phyloP scores from a whole-genome alignment of 1,140 invertebrate genomes.

The Elymnias hypermnestra region DNA sequence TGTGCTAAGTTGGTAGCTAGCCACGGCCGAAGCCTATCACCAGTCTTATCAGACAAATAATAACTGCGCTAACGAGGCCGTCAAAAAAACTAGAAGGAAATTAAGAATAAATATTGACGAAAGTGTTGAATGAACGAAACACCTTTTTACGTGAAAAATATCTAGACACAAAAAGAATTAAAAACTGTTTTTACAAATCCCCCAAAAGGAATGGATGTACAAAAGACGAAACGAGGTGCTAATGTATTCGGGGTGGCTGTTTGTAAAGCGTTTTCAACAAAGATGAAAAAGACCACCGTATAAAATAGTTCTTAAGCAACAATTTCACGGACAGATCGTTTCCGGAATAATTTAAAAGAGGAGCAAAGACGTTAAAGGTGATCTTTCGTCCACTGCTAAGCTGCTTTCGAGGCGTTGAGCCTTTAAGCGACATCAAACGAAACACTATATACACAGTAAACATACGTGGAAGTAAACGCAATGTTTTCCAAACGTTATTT shows the following conservation, averaged over 20 bases:
- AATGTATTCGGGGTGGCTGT: constrained; percentile 18
- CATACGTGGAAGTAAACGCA: constrained; percentile 54
- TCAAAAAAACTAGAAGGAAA: too few relatives aligned
- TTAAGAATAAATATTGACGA: too few relatives aligned
- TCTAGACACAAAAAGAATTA: background rate
- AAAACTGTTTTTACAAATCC: background rate
- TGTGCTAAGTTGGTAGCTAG: too few relatives aligned
- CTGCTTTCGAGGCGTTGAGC: constrained; percentile 32
- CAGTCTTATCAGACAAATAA: too few relatives aligned
- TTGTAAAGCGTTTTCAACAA: constrained; percentile 18
- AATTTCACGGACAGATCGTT: constrained; percentile 48
- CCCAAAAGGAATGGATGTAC: constrained; percentile 9
- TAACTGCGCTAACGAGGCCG: too few relatives aligned
- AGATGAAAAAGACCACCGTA: constrained; percentile 19
- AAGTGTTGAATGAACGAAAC: too few relatives aligned
- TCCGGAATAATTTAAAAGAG: constrained; percentile 42
- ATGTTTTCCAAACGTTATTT: constrained; percentile 64
- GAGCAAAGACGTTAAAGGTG: constrained; percentile 28
- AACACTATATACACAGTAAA: constrained; percentile 58
- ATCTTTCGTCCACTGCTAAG: constrained; percentile 41
- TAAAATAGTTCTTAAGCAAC: constrained; percentile 28
- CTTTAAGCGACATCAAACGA: constrained; percentile 57
- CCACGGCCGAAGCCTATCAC: too few relatives aligned
- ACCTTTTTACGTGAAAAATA: background rate
- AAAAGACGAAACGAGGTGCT: constrained; percentile 16